Percentiles rank a stretch among this genome's conserved stretches.
Evolutionary conservation across 1,140 invertebrate species (phyloP).

Genomic region (Drosophila trapezifrons): DNA sequence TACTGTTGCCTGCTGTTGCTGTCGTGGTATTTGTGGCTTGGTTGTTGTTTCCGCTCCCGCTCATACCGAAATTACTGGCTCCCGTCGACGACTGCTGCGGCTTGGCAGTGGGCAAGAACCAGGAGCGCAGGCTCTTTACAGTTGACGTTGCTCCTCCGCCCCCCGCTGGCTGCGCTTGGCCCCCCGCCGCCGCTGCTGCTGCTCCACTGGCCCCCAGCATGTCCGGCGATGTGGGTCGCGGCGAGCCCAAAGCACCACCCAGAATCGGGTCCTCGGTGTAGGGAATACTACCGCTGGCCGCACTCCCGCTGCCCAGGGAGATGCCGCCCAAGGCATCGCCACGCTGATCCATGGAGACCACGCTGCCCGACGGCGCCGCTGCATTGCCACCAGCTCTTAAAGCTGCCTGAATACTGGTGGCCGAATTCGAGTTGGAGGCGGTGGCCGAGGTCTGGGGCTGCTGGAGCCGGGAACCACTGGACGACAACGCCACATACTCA

Average conservation of each 20-base stretch:
- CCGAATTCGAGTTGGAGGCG: constrained; percentile 79
- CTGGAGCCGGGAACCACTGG: constrained; percentile 63
- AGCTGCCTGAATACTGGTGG: constrained; percentile 73
- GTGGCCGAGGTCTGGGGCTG: constrained; percentile 55
- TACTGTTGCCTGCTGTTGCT: constrained; percentile 51
- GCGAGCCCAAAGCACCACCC: constrained; percentile 49
- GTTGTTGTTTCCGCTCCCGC: constrained; percentile 55
- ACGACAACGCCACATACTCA: constrained; percentile 72
- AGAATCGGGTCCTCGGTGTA: constrained; percentile 74
- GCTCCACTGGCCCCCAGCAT: constrained; percentile 41
- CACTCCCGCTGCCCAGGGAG: constrained; percentile 71
- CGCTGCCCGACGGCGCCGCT: constrained; percentile 47
- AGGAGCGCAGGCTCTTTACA: constrained; percentile 67
- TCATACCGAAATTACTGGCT: constrained; percentile 80
- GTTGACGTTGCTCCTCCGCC: constrained; percentile 44
- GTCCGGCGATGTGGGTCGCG: constrained; percentile 76
- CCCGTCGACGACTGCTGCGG: constrained; percentile 37
- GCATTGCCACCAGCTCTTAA: constrained; percentile 55
- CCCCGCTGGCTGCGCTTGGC: constrained; percentile 30
- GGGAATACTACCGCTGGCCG: constrained; percentile 69
- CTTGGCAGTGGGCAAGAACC: constrained; percentile 61
- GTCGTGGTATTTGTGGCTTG: constrained; percentile 49
- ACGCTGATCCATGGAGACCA: constrained; percentile 73
- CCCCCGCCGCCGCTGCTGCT: not conserved
- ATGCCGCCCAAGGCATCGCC: constrained; percentile 62